Percentiles rank a stretch among this genome's conserved stretches.
Evolutionary conservation across 2,888 invertebrate species (phyloP).

Genomic region (Lithophane semibrunnea): DNA sequence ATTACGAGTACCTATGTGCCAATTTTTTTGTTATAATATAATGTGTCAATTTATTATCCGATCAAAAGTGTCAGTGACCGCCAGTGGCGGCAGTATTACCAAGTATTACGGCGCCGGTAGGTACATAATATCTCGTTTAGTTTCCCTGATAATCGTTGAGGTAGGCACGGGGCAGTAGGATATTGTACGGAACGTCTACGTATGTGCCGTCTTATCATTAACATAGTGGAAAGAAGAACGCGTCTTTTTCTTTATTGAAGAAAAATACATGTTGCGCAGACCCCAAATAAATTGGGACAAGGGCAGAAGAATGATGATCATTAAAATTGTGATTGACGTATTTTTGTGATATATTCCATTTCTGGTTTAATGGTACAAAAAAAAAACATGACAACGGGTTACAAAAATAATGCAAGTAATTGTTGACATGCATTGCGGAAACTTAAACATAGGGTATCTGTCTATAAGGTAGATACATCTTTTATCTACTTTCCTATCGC

Average conservation of each 20-base stretch:
- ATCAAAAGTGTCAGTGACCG: not conserved
- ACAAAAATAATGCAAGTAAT: not conserved
- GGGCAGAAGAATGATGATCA: not conserved
- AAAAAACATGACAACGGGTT: too few relatives aligned
- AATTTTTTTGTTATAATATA: not conserved
- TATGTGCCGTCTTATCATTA: not conserved
- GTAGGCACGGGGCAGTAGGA: not conserved
- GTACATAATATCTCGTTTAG: not conserved
- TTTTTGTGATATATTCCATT: not conserved
- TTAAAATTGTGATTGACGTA: not conserved
- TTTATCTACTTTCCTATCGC: too few relatives aligned
- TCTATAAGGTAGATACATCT: not conserved
- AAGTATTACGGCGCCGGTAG: not conserved
- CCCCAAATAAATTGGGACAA: not conserved
- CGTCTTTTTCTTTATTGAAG: too few relatives aligned
- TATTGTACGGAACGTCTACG: not conserved
- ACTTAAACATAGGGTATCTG: constrained; percentile 9
- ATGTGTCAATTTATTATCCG: not conserved
- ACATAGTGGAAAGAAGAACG: not conserved
- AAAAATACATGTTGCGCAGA: not conserved
- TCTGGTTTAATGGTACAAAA: too few relatives aligned
- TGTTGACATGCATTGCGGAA: not conserved
- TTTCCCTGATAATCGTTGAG: not conserved
- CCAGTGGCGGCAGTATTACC: not conserved
- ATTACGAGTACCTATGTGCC: not conserved